phyloP scores from a whole-genome alignment of 35 echinoderm and acorn worm genomes.

The Heliocidaris erythrogramma region DNA sequence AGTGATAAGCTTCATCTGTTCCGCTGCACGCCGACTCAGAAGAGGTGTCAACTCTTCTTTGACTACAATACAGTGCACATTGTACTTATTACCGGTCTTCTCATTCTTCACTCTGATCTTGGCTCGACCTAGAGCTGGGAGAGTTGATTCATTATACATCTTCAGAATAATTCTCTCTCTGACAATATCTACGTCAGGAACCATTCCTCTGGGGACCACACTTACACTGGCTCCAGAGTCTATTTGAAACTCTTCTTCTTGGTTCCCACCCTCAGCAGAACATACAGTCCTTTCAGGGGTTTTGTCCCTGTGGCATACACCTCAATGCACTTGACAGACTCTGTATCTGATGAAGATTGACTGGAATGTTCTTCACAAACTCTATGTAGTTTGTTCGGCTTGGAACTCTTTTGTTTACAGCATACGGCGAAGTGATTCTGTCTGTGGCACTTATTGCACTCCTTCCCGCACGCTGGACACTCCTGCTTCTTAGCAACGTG shows the following conservation, averaged over 20 bases:
- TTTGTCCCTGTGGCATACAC: too few relatives aligned
- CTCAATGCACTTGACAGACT: too few relatives aligned
- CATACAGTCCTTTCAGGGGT: too few relatives aligned
- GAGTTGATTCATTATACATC: slow-evolving; percentile 34
- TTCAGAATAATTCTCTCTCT: background rate
- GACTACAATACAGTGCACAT: slow-evolving; percentile 20
- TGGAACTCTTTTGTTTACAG: too few relatives aligned
- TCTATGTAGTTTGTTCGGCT: too few relatives aligned
- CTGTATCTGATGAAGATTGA: too few relatives aligned
- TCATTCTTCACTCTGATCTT: background rate
- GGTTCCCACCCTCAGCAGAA: too few relatives aligned
- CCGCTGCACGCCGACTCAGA: background rate
- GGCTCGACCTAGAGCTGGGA: background rate
- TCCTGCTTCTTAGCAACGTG: too few relatives aligned
- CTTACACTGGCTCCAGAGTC: slow-evolving; percentile 45
- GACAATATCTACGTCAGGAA: background rate
- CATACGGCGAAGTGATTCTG: too few relatives aligned
- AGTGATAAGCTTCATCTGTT: slow-evolving; percentile 50
- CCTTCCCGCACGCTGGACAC: too few relatives aligned
- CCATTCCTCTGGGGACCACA: background rate
- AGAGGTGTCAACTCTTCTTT: slow-evolving; percentile 35
- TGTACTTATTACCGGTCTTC: slow-evolving; percentile 37
- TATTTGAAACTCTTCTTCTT: background rate
- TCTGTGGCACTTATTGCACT: too few relatives aligned
- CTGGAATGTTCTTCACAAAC: too few relatives aligned